phyloP scores from a whole-genome alignment of 2,797 vertebrate genomes.

The Heteromormyrus szaboi region DNA sequence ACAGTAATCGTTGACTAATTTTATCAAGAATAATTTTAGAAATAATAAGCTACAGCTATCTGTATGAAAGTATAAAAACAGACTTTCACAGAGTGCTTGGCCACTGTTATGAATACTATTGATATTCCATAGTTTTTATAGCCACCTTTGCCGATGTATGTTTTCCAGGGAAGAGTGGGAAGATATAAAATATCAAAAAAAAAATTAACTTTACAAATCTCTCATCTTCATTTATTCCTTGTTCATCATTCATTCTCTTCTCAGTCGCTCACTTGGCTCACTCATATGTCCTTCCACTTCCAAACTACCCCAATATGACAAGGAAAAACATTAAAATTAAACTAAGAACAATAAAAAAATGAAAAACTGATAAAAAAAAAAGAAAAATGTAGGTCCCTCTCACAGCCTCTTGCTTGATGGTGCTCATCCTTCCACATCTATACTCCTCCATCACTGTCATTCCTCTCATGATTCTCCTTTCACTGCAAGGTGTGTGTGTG shows the following conservation, averaged over 20 bases:
- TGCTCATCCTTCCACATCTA: slow-evolving; percentile 12
- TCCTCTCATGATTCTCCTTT: background rate
- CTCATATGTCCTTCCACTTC: slow-evolving; percentile 47
- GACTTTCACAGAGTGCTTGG: slow-evolving; percentile 41
- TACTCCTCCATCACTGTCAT: background rate
- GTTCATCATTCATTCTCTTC: slow-evolving; percentile 6
- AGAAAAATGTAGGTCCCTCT: slow-evolving; percentile 21
- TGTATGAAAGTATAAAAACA: slow-evolving; percentile 60
- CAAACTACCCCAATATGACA: slow-evolving; percentile 40
- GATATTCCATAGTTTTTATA: slow-evolving; percentile 35
- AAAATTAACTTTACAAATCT: slow-evolving; percentile 5
- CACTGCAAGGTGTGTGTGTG: background rate
- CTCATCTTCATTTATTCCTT: slow-evolving; percentile 2
- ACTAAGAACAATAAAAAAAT: slow-evolving; percentile 34
- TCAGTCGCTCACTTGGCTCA: slow-evolving; percentile 44
- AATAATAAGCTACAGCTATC: slow-evolving; percentile 44
- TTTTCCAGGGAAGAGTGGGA: slow-evolving; percentile 48
- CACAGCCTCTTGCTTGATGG: slow-evolving; percentile 23
- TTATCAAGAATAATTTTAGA: slow-evolving; percentile 35
- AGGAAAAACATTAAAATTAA: slow-evolving; percentile 38
- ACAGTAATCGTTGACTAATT: slow-evolving; percentile 31
- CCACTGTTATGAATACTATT: slow-evolving; percentile 38
- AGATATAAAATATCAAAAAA: slow-evolving; percentile 41
- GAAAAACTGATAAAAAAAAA: slow-evolving; percentile 26
- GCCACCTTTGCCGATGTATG: slow-evolving; percentile 29